phyloP scores from a whole-genome alignment of 2,888 invertebrate species.

The Drosophila putrida region DNA sequence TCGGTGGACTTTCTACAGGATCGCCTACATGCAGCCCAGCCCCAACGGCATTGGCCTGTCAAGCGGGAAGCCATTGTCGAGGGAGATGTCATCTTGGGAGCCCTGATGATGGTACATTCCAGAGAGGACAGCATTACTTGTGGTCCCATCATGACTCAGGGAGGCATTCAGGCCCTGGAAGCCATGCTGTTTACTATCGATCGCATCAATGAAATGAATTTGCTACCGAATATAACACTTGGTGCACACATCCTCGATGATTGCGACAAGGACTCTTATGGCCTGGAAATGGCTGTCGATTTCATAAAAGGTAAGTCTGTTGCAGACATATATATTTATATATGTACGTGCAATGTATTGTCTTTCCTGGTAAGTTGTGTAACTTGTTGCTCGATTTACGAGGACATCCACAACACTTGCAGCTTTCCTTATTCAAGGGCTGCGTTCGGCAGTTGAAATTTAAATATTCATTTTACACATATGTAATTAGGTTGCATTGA shows the following conservation, averaged over 20 bases:
- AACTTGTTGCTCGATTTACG: neutral
- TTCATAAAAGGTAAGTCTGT: slow-evolving; percentile 93
- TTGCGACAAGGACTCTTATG: slow-evolving; percentile 96
- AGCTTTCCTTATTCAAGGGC: neutral
- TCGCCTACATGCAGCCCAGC: slow-evolving; percentile 52
- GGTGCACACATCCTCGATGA: slow-evolving; percentile 96
- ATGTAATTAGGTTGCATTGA: neutral
- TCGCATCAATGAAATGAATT: slow-evolving; percentile 88
- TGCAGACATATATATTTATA: neutral
- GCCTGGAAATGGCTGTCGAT: slow-evolving; percentile 96
- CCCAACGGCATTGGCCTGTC: slow-evolving; percentile 88
- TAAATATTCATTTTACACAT: neutral
- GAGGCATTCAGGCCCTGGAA: slow-evolving; percentile 93
- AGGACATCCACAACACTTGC: neutral
- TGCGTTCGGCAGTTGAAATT: neutral
- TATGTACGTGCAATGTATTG: neutral
- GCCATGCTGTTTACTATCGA: slow-evolving; percentile 95
- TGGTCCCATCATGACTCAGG: slow-evolving; percentile 96
- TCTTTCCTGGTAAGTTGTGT: slow-evolving; percentile 2
- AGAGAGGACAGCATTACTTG: slow-evolving; percentile 92
- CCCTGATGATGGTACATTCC: slow-evolving; percentile 97
- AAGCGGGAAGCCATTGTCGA: slow-evolving; percentile 93
- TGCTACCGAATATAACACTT: slow-evolving; percentile 90
- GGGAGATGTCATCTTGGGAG: slow-evolving; percentile 93
- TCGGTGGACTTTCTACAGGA: slow-evolving; percentile 70